phyloP scores from a whole-genome alignment of 2,888 invertebrate genomes.

The Achlya flavicornis region DNA sequence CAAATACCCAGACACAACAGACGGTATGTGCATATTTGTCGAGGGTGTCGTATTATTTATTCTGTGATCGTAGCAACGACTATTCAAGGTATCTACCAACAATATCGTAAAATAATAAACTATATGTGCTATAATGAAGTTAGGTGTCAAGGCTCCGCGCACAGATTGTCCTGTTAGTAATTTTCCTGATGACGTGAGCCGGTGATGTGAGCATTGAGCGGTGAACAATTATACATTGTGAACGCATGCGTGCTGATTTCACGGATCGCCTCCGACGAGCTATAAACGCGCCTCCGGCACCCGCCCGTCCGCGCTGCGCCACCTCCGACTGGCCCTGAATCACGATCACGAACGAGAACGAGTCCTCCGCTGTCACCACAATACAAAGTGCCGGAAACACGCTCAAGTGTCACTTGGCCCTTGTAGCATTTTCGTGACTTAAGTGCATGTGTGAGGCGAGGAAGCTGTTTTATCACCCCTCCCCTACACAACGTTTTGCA shows the following conservation, averaged over 20 bases:
- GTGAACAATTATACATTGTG: conserved; percentile 3
- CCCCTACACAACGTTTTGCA: no score
- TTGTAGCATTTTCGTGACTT: no score
- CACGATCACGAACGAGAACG: neutral
- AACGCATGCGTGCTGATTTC: neutral
- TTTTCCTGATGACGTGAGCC: neutral
- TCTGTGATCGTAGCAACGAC: neutral
- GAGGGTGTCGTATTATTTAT: neutral
- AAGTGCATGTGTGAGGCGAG: no score
- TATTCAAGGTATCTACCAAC: conserved; percentile 1
- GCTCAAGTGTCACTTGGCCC: neutral
- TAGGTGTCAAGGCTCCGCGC: neutral
- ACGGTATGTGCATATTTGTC: neutral
- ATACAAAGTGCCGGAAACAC: neutral
- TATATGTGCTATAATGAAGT: conserved; percentile 14
- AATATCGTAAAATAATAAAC: neutral
- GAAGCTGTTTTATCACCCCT: no score
- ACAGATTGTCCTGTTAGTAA: neutral
- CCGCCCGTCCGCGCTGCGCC: neutral
- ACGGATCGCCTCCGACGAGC: neutral
- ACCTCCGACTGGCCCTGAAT: neutral
- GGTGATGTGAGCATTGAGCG: neutral
- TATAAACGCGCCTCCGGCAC: neutral
- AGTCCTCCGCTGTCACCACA: neutral
- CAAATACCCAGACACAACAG: no score